phyloP scores from a whole-genome alignment of 2,888 invertebrate genomes.

The Aphelenchoides bicaudatus region DNA sequence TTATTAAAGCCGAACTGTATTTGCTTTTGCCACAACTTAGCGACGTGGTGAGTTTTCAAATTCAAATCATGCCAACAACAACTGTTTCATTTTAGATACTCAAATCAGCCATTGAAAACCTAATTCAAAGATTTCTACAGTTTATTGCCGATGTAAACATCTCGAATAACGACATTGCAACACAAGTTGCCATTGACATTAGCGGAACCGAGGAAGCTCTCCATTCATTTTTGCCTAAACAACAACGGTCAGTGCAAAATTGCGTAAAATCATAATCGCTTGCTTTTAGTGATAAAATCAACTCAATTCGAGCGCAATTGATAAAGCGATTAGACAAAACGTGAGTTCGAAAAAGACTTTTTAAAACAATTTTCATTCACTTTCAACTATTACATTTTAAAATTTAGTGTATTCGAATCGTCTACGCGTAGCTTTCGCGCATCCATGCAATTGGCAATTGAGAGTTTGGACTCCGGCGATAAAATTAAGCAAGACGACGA shows the following conservation, averaged over 20 bases:
- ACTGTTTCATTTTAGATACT: slow-evolving; percentile 22
- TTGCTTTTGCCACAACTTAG: slow-evolving; percentile 52
- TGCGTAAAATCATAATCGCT: slow-evolving; percentile 3
- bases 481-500: slow-evolving; percentile 24
- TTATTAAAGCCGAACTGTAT: slow-evolving; percentile 54
- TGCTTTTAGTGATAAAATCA: slow-evolving; percentile 28
- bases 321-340: slow-evolving; percentile 34
- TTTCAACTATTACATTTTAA: slow-evolving; percentile 16
- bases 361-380: background rate
- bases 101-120: slow-evolving; percentile 24
- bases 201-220: slow-evolving; percentile 55
- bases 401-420: slow-evolving; percentile 40
- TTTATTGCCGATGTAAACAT: slow-evolving; percentile 26
- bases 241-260: slow-evolving; percentile 26
- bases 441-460: slow-evolving; percentile 45
- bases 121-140: slow-evolving; percentile 22
- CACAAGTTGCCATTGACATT: slow-evolving; percentile 57
- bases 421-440: slow-evolving; percentile 44
- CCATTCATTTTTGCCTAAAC: slow-evolving; percentile 37
- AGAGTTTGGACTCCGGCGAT: slow-evolving; percentile 37
- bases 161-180: slow-evolving; percentile 27
- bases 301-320: slow-evolving; percentile 33
- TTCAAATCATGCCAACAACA: background rate
- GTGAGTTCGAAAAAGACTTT: slow-evolving; percentile 17
- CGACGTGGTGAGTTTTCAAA: slow-evolving; percentile 33